phyloP scores from a whole-genome alignment of 2,113 vertebrate species.

The Passer domesticus region DNA sequence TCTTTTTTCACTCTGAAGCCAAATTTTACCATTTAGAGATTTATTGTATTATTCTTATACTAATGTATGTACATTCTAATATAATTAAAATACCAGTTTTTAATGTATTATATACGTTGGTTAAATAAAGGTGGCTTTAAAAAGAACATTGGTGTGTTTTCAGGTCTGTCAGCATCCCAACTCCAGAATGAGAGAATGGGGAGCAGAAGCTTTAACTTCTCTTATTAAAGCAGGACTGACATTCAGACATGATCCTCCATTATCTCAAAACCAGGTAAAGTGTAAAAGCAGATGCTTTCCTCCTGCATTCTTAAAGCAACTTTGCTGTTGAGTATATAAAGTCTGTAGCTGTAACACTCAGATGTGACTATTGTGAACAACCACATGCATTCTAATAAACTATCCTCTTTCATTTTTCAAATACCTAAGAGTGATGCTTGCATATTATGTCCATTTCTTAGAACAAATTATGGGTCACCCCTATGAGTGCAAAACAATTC shows the following conservation, averaged over 20 bases:
- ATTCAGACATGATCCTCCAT: slow-evolving; percentile 90
- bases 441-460: background rate
- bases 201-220: slow-evolving; percentile 94
- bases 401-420: background rate
- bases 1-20: background rate
- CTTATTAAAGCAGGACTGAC: slow-evolving; percentile 95
- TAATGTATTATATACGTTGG: background rate
- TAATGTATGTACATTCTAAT: background rate
- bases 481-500: background rate
- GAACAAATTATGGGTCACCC: background rate
- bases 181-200: slow-evolving; percentile 98
- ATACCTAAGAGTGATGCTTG: background rate
- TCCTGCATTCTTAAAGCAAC: background rate
- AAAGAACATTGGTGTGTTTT: background rate
- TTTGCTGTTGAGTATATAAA: background rate
- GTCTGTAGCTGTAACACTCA: background rate
- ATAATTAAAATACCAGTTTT: background rate
- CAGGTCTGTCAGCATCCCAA: slow-evolving; percentile 99
- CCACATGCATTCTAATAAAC: background rate
- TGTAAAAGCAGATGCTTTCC: background rate
- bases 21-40: background rate
- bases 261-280: slow-evolving; percentile 92
- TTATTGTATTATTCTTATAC: background rate
- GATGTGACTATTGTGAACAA: background rate
- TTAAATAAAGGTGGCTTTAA: background rate